These are phyloP conservation scores for Urocyon cinereoargenteus DNA, from an alignment of 2,797 vertebrate genomes.

Conservation along the genomic window DNA sequence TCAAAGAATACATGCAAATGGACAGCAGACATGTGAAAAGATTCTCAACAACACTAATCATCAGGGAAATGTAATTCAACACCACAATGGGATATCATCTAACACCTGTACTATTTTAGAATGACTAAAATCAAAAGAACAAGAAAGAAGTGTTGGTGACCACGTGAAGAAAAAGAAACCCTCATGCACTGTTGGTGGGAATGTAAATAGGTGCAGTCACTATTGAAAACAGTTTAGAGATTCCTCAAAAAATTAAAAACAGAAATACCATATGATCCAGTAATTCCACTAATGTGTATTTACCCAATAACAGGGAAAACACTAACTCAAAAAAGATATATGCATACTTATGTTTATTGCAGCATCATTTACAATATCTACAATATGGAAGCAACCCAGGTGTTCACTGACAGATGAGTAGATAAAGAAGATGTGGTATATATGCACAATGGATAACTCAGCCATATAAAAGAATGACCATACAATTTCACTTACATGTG, in stretches of 20 bases:
- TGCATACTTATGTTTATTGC: neutral
- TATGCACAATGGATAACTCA: neutral
- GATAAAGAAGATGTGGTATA: neutral
- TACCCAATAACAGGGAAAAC: neutral
- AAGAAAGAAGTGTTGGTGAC: neutral
- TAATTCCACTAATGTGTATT: neutral
- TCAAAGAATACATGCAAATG: neutral
- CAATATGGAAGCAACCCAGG: neutral
- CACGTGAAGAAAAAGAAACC: neutral
- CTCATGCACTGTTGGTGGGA: neutral
- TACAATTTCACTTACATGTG: neutral
- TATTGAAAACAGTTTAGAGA: neutral
- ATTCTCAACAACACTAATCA: neutral
- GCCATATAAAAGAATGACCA: neutral
- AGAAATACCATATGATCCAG: neutral
- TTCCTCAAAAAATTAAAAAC: neutral
- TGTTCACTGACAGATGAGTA: neutral
- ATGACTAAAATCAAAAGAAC: neutral
- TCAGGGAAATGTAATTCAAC: neutral
- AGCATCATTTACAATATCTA: neutral
- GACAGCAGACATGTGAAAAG: neutral
- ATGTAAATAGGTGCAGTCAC: neutral
- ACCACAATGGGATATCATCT: neutral
- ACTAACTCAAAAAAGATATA: neutral
- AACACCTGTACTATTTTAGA: neutral